Base-by-base conservation (phyloP, 2,113 vertebrate genomes). In the Myanophis thanlyinensis region DNA sequence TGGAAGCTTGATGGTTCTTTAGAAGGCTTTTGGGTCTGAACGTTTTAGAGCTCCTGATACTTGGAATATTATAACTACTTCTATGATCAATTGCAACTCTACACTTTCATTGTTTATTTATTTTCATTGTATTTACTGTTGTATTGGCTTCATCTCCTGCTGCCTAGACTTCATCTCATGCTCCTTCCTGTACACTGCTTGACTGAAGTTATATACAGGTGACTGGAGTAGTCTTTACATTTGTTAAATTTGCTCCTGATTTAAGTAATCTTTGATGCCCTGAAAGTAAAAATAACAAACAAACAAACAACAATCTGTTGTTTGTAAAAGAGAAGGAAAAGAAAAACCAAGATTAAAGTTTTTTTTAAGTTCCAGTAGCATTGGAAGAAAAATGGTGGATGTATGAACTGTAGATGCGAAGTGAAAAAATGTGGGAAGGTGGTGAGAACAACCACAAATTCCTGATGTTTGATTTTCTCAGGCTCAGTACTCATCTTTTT, bases 301-400 rank as follows among this genome's bases (percentile, higher is more conserved):
- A 25, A 56, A 23, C 54, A 6, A 25, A 53, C 5, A 27, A 59
- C 23, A 59, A n/a, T 5, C 1, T 20, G 30, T 35, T 7, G 62
- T 73, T 73, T 73, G 15, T 80, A 40, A 80, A 80, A 80, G 18
- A 6, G 35, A 80, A 80, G 59, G 9, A 25, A 40, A 44, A 56
- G 53, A 12, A 48, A 10, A 30, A 2, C 46, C 2, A 7, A 25
- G 13, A 49, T 44, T 10, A 18, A 54, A 44, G 10, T 5, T 35
- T 35, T 49, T 23, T 67, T 23, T 2, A 11, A 27, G 1, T 86
- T 67, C 22, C 49, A 11, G 5, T 46, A 1, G 0, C 0, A 0
- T 9, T 40, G 48, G 49, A 0, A 4, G 0, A 86, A 53, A 48
- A 30, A 1, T 1, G 46, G 2, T 5, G 10, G 0, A 0, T 7